Evolutionary conservation across 2,797 vertebrate genomes (phyloP), one percentile per base, ranked within the genome.

Genomic region (Prunella strophiata): DNA sequence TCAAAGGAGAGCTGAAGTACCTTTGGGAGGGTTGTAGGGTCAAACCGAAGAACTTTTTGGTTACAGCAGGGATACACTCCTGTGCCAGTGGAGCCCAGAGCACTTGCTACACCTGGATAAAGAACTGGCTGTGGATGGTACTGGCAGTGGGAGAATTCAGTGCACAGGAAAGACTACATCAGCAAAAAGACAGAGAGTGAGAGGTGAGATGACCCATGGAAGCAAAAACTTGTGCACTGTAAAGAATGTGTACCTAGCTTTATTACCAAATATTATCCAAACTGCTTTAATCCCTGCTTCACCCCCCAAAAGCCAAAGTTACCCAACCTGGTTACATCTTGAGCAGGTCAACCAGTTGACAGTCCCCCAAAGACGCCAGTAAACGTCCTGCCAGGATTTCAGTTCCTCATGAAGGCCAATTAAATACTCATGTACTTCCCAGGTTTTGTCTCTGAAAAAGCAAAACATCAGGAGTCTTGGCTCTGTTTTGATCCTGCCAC

Each of bases 331-430:
- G 83, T 98, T 98, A 97, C 99, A 99, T 54, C 98, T 97, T 21
- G 98, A 98, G 96, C 99, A 99, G 85, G 97, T 98, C 78, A 99
- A 97, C 98, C 98, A 98, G 96, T 99, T 99, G 93, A 99, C 95
- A 38, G 98, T 99, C 9, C 99, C 99, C 99, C 99, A 99, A 51
- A 99, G 98, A 73, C 98, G 98, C 99, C 99, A 99, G 86, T 99
- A 99, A 48, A 99, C 99, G 80, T 99, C 98, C 75, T 98, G 98
- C 99, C 99, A 99, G 85, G 99, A 99, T 88, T 99, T 99, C 81
- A 99, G 59, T 88, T 99, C 99, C 96, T 99, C 99, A 36, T 99
- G 98, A 88, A 99, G 98, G 72, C 98, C 88, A 36, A 95, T 98
- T 88, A 99, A 96, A 95, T 98, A 99, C 65, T 99, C 99, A 20